Conservation (phyloP, 2,113 vertebrate species). For the Eulacestoma nigropectus region DNA sequence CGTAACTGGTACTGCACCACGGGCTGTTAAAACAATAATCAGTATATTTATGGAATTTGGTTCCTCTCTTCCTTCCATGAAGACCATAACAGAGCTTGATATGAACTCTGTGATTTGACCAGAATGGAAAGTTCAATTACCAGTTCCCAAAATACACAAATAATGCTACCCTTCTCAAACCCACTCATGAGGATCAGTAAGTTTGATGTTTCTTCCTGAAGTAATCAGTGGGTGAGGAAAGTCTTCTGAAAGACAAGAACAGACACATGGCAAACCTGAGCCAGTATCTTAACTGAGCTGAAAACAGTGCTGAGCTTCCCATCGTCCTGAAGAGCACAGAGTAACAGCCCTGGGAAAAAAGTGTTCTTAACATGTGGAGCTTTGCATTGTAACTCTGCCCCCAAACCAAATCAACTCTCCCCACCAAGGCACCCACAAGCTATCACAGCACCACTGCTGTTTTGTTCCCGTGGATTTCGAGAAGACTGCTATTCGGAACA, state of each 20-base stretch:
- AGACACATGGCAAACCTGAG: background rate
- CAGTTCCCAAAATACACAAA: background rate
- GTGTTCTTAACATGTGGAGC: background rate
- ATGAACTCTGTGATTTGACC: background rate
- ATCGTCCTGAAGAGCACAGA: fast-evolving
- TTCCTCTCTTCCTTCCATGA: background rate
- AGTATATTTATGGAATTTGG: background rate
- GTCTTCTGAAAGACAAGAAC: background rate
- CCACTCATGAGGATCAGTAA: background rate
- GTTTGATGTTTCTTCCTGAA: background rate
- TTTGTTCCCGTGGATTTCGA: background rate
- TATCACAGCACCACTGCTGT: background rate
- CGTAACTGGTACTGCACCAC: background rate
- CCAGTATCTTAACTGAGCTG: background rate
- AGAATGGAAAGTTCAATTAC: background rate
- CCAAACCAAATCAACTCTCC: background rate
- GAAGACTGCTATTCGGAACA: background rate
- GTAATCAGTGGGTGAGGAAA: background rate
- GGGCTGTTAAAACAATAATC: background rate
- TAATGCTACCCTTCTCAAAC: background rate
- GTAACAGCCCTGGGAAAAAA: background rate
- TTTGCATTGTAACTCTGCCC: background rate
- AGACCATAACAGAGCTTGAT: background rate
- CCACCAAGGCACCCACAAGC: fast-evolving
- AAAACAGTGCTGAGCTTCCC: background rate